These are phyloP conservation scores for Papilio polytes DNA, from an alignment of 1,140 invertebrate genomes.

Conservation along the genomic window DNA sequence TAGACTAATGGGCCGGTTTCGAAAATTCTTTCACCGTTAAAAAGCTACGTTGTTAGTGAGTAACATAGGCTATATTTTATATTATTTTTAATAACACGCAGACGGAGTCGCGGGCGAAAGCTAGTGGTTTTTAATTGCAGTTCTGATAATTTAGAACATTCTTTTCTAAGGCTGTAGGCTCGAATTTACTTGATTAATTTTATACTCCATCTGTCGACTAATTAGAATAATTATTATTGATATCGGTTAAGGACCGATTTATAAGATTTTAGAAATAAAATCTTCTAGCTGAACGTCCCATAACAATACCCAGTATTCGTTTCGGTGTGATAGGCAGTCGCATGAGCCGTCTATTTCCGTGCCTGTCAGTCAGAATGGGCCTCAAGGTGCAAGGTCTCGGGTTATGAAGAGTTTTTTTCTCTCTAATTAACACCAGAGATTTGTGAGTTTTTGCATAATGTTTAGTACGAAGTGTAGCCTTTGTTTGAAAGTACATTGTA, in stretches of 20 bases:
- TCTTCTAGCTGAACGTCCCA: neutral
- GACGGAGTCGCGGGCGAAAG: too few species aligned
- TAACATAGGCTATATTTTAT: too few species aligned
- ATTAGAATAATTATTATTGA: neutral
- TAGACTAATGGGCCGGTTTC: too few species aligned
- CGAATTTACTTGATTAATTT: too few species aligned
- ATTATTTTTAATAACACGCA: too few species aligned
- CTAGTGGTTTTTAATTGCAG: too few species aligned
- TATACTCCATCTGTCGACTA: too few species aligned
- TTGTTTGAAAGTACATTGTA: slow-evolving; percentile 10
- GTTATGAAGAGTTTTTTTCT: slow-evolving; percentile 45
- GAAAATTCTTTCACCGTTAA: too few species aligned
- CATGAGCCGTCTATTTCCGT: slow-evolving; percentile 41
- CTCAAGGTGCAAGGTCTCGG: slow-evolving; percentile 49
- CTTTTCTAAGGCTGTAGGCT: too few species aligned
- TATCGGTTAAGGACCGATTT: neutral
- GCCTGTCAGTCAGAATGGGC: slow-evolving; percentile 52
- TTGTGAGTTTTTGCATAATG: slow-evolving; percentile 41
- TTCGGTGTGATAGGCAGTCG: slow-evolving; percentile 39
- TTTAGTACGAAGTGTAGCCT: slow-evolving; percentile 31
- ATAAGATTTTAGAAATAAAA: neutral
- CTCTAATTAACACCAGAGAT: slow-evolving; percentile 50
- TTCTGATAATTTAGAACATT: too few species aligned
- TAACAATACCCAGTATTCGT: neutral
- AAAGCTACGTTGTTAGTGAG: too few species aligned